Base-by-base conservation (phyloP, 2,113 vertebrate species). In the Pseudorasbora parva region DNA sequence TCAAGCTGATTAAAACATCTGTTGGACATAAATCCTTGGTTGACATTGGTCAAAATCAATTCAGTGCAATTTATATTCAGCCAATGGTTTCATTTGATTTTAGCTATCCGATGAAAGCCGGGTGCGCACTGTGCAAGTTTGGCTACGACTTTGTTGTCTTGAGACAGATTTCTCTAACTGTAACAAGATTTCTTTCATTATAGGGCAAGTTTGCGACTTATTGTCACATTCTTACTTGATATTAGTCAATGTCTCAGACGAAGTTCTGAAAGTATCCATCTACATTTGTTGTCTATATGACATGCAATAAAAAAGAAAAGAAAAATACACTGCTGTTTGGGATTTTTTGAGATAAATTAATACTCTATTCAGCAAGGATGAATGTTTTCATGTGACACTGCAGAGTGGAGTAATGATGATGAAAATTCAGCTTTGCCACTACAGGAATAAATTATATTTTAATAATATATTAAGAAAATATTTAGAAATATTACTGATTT, bases 1-100 rank as follows among this genome's bases (percentile, higher is more conserved):
- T 81, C 47, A 81, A 56, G 49, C 23, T 23, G 21, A 69, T 69
- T 69, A 81, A 66, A 56, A 33, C 47, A 27, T 69, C 45, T 69
- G 10, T 64, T 66, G 43, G 60, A 66, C 59, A 66, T 66, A 47
- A 43, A 23, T 54, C 51, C 51, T 21, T 21, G 51, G 17, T 54
- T 54, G 21, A 54, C 51, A 54, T 62, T 9, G 60, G 41, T 30
- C 33, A 6, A 80, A 69, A 69, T 81, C 47, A 56, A 69, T 81
- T 81, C 11, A 49, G 60, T 68, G 45, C 45, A 81, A 68, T 68
- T 54, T 54, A 33, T 45, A 51, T 81, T 68, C 47, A 41, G 19
- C 51, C 78, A 81, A 69, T 68, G 19, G 27, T 10, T 25, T 69
- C 3, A 14, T 68, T 81, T 81, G 9, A 54, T 23, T 49, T 66